Base-by-base conservation (phyloP, 2,113 vertebrate genomes). In the Epinephelus moara region DNA sequence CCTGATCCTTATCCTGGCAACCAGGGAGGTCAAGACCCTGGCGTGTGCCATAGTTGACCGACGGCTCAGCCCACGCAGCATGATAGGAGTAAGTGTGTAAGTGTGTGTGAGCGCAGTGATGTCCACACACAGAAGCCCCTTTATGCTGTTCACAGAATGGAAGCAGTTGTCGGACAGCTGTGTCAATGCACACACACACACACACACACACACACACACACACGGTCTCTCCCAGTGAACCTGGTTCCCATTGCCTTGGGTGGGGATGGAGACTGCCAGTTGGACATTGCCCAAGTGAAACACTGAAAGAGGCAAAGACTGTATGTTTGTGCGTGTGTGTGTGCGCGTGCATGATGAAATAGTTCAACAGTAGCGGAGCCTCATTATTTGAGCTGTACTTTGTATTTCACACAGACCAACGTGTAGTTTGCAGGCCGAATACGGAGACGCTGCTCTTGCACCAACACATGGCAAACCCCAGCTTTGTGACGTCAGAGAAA, bases 171-270 rank as follows among this genome's bases (percentile, higher is more conserved):
- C 62, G 37, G 73, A 84, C 72, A 83, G 71, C 85, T 80, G 75
- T 71, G 53, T 79, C 50, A 37, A 37, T 47, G 42, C 60, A 70
- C 71, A 75, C 77, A 76, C 72, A 70, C 59, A 75, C 40, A 25
- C 25, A 25, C n/a, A 70, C 73, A 70, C 68, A 30, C 52, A 66
- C 60, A 67, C 70, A 70, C 56, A 66, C 53, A 77, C 57, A 66
- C 17, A 68, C 13, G 25, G 21, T 68, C 33, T 78, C 45, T 73
- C 61, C 62, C 52, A 59, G 27, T 63, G 59, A 88, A 78, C 78
- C 82, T 81, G 78, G 82, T 87, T 87, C 73, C 74, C 78, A 85
- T 85, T 81, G 86, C 68, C 57, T 73, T 64, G 86, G 82, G 70
- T 68, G 72, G 59, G 68, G 69, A 81, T 64, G 69, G 70, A 85